Base-by-base conservation (phyloP, 2,888 invertebrate species). In the Camponotus fellah region DNA sequence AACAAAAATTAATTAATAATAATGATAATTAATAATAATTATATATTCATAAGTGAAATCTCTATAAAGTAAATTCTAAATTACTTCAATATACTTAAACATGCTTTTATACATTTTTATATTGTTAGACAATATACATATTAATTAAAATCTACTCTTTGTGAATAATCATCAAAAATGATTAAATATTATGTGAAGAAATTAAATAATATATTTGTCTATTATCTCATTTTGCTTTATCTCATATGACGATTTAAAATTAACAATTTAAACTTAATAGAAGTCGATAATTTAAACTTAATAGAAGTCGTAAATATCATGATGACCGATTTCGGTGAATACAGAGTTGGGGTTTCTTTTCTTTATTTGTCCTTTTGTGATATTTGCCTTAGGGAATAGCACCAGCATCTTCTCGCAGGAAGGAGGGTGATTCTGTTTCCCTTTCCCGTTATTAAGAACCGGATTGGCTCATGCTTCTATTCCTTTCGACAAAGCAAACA, bases 401-500 rank as follows among this genome's bases (percentile, higher is more conserved):
- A 40, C 40, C 53, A 79, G 34, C 71, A 62, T 80, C 72, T 80
- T 80, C 17, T 17, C 2, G 72, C 60, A 71, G 71, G 34, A 71
- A 79, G 60, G 5, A 71, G 71, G 72, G 72, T 72, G 60, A 46
- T n/a, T 53, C 37, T 60, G 46, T 69, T 65, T 71, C 71, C 60
- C 37, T 80, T 72, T 72, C 79, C 37, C 26, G 60, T 62, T 37
- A 43, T 46, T 34, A 37, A 80, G 60, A 60, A 62, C 32, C 60
- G 46, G 46, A 60, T 79, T 79, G 79, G 46, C n/a, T 43, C 68
- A 26, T 56, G 56, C 71, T 79, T 46, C 32, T 34, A 77, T 72
- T 80, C 46, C 79, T 80, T 80, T 80, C 37, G 79, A 71, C 79
- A 80, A 80, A 80, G 79, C 58, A 72, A 80, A 80, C 79, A 26